These are phyloP conservation scores for Seriola aureovittata DNA, from an alignment of 2,113 vertebrate species.

Conservation along the genomic window DNA sequence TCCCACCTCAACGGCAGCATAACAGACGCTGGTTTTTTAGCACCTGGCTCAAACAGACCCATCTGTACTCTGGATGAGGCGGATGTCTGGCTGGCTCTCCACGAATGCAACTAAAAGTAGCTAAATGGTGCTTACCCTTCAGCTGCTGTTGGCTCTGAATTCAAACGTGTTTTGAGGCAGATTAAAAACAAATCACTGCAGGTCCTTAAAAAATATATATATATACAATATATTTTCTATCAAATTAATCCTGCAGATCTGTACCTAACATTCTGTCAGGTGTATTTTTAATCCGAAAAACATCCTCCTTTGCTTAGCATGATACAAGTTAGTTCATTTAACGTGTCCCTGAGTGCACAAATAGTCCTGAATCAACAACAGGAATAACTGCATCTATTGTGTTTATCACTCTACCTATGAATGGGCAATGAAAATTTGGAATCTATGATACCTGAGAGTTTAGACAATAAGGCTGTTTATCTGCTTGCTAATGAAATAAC, in stretches of 20 bases:
- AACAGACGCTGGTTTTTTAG: conserved; percentile 65
- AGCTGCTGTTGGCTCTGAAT: conserved; percentile 39
- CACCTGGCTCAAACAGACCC: conserved; percentile 71
- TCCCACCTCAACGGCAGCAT: conserved; percentile 62
- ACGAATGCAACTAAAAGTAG: conserved; percentile 59
- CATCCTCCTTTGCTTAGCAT: neutral
- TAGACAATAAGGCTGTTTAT: neutral
- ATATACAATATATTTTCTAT: neutral
- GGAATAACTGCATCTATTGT: neutral
- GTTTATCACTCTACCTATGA: neutral
- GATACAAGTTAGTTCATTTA: neutral
- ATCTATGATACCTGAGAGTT: neutral
- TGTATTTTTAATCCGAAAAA: neutral
- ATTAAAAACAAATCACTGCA: conserved; percentile 52
- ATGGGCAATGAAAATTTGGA: neutral
- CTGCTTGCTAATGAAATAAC: neutral
- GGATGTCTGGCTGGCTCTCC: conserved; percentile 61
- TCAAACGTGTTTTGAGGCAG: conserved; percentile 38
- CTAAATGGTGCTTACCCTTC: conserved; percentile 48
- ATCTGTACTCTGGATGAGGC: conserved; percentile 68
- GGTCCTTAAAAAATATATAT: conserved; percentile 1
- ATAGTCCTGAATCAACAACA: neutral
- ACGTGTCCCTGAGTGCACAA: neutral
- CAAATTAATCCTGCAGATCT: conserved; percentile 32
- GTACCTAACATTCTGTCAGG: neutral